A percentile compares a stretch with the other conserved stretches of the same genome.
Evolutionary conservation across 2,888 invertebrate species (phyloP).

Genomic region (Drosophila barbarae): DNA sequence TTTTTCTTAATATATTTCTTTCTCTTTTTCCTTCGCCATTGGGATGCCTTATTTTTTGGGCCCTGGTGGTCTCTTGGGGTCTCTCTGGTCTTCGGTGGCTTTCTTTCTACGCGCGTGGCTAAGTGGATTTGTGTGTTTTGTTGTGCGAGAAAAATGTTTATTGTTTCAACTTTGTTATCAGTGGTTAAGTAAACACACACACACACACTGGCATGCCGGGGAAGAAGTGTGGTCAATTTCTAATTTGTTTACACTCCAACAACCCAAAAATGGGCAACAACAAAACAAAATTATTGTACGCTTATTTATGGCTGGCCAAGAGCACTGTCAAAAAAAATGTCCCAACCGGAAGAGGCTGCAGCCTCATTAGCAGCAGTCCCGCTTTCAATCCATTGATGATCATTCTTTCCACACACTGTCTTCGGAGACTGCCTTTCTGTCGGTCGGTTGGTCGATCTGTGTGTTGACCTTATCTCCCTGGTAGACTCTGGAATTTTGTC

Average conservation of each 20-base stretch:
- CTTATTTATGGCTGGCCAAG: slow-evolving; percentile 60
- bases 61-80: slow-evolving; percentile 28
- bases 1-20: slow-evolving; percentile 11
- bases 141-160: slow-evolving; percentile 77
- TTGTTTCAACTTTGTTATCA: slow-evolving; percentile 80
- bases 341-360: slow-evolving; percentile 53
- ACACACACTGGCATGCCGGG: slow-evolving; percentile 53
- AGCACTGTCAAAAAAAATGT: slow-evolving; percentile 54
- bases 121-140: slow-evolving; percentile 79
- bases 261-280: slow-evolving; percentile 40
- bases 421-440: background rate
- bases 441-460: slow-evolving; percentile 3
- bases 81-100: slow-evolving; percentile 54
- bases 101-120: slow-evolving; percentile 67
- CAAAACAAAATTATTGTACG: slow-evolving; percentile 53
- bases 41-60: slow-evolving; percentile 16
- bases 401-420: slow-evolving; percentile 46
- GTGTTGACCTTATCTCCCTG: slow-evolving; percentile 55
- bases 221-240: slow-evolving; percentile 63
- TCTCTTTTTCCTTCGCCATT: background rate
- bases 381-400: slow-evolving; percentile 51
- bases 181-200: slow-evolving; percentile 72
- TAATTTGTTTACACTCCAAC: slow-evolving; percentile 70
- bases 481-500: slow-evolving; percentile 63
- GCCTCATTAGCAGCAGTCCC: background rate